Percentiles rank a stretch among this genome's conserved stretches.
These are phyloP conservation scores for Melitaea athalia DNA, from an alignment of 2,888 invertebrate genomes.

Conservation along the genomic window DNA sequence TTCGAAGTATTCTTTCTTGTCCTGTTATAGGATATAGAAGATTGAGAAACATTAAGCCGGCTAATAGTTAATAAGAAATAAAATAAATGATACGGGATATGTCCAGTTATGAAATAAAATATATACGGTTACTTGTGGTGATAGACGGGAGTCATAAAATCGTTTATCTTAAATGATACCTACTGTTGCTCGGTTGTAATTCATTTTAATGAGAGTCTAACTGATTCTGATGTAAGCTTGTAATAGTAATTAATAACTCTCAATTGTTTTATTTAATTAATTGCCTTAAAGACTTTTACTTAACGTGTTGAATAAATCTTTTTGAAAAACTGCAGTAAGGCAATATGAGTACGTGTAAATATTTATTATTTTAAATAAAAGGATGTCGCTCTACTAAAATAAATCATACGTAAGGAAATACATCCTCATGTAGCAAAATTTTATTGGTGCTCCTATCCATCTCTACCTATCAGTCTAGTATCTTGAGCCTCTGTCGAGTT, in stretches of 20 bases:
- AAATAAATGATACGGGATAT: conserved; percentile 14
- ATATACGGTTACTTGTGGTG: conserved; percentile 23
- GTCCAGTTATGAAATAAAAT: conserved; percentile 18
- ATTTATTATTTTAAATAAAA: not conserved
- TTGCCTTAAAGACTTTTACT: not conserved
- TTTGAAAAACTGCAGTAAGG: too few relatives aligned
- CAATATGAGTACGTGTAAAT: not conserved
- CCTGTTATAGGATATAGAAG: too few relatives aligned
- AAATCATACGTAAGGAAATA: too few relatives aligned
- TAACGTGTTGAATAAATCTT: not conserved
- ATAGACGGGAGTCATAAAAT: conserved; percentile 24
- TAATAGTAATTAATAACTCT: conserved; percentile 16
- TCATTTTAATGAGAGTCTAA: conserved; percentile 31
- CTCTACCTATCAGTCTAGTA: not conserved
- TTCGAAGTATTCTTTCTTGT: too few relatives aligned
- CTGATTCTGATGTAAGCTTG: conserved; percentile 15
- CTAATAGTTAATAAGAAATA: too few relatives aligned
- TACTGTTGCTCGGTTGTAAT: conserved; percentile 24
- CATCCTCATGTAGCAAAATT: not conserved
- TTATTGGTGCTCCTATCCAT: not conserved
- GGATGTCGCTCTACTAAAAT: too few relatives aligned
- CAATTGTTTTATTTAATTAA: not conserved
- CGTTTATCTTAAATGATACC: conserved; percentile 30
- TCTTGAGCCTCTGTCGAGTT: conserved; percentile 25
- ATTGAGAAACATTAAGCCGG: too few relatives aligned